Evolutionary conservation across 2,113 vertebrate genomes (phyloP).

Genomic region (Centropristis striata): DNA sequence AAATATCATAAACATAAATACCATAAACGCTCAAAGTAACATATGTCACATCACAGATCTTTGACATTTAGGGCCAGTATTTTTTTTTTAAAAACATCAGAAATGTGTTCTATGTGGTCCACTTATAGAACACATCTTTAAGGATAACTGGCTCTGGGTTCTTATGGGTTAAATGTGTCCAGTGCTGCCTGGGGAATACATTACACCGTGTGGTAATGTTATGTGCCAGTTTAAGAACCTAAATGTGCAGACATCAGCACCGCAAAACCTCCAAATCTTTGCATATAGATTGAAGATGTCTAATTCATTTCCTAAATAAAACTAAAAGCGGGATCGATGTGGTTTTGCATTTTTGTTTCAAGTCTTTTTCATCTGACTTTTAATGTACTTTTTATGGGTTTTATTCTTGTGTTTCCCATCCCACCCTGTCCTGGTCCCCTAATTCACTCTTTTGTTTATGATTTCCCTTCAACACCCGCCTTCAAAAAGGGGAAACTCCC

Average conservation of each 20-base stretch:
- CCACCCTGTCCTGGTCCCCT: slow-evolving; percentile 56
- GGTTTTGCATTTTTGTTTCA: slow-evolving; percentile 34
- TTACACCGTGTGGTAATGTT: slow-evolving; percentile 45
- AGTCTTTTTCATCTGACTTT: slow-evolving; percentile 37
- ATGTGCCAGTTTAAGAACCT: slow-evolving; percentile 29
- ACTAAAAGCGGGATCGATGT: slow-evolving; percentile 40
- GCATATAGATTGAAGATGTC: slow-evolving; percentile 30
- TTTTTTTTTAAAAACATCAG: no score
- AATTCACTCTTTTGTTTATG: slow-evolving; percentile 69
- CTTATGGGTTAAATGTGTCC: no score
- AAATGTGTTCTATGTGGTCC: no score
- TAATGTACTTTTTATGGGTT: slow-evolving; percentile 40
- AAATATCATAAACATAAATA: no score
- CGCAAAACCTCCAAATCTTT: slow-evolving; percentile 29
- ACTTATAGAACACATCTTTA: no score
- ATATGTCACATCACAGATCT: no score
- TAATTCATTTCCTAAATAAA: slow-evolving; percentile 36
- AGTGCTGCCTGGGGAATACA: slow-evolving; percentile 51
- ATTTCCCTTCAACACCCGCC: slow-evolving; percentile 48
- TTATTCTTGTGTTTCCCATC: slow-evolving; percentile 61
- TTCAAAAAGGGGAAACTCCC: slow-evolving; percentile 59
- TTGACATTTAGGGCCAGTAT: no score
- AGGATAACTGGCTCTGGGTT: no score
- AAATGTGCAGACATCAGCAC: slow-evolving; percentile 43
- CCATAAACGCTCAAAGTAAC: no score